A percentile compares a stretch with the other conserved stretches of the same genome.
Conservation (phyloP, 2,888 invertebrate species). For the Caenorhabditis uteleia region DNA sequence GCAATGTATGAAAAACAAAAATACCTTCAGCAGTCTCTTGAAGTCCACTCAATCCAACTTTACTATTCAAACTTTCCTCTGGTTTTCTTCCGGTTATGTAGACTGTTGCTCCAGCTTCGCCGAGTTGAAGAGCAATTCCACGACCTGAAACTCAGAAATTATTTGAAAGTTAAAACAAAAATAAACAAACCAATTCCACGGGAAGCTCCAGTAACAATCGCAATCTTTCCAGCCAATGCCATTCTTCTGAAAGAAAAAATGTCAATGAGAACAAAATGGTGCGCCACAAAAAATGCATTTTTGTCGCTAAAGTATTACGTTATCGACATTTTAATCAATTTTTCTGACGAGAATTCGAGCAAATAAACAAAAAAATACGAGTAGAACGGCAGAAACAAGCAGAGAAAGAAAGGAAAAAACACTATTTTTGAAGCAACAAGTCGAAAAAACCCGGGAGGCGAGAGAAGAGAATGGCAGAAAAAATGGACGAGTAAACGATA, state of each 20-base stretch:
- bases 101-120: slow-evolving; percentile 48
- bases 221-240: slow-evolving; percentile 10
- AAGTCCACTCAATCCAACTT: slow-evolving; percentile 9
- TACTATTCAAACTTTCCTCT: slow-evolving; percentile 5
- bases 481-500: no score
- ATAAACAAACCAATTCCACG: slow-evolving; percentile 9
- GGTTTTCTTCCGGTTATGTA: slow-evolving; percentile 49
- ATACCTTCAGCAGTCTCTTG: slow-evolving; percentile 24
- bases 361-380: no score
- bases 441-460: no score
- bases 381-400: no score
- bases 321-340: neutral
- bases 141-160: slow-evolving; percentile 16
- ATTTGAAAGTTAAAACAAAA: slow-evolving; percentile 1
- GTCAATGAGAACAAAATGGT: neutral
- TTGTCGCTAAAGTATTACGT: neutral
- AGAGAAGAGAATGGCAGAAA: no score
- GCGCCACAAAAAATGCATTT: neutral
- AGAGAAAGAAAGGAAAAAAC: no score
- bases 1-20: neutral
- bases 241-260: slow-evolving; percentile 1
- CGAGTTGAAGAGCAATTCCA: slow-evolving; percentile 50
- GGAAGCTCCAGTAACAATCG: slow-evolving; percentile 12
- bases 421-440: no score
- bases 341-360: no score